Evolutionary conservation across 2,113 vertebrate species (phyloP).

Genomic region (Tamias sibiricus): DNA sequence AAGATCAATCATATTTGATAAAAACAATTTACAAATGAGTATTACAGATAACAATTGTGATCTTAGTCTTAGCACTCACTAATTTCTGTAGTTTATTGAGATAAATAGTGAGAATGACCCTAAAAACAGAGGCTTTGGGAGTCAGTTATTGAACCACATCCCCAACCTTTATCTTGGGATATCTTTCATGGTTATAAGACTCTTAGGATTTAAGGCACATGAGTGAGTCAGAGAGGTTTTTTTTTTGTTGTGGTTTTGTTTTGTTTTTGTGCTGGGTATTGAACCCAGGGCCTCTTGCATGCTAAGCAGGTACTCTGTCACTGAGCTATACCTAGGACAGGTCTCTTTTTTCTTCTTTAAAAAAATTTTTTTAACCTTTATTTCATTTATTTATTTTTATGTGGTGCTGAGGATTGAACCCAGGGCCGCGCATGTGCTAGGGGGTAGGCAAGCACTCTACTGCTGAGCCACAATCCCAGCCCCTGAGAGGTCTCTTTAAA

Average conservation of each 20-base stretch:
- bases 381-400: too few species aligned
- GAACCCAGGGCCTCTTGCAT: neutral
- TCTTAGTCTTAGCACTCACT: neutral
- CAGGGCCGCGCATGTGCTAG: too few species aligned
- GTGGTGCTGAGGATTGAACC: too few species aligned
- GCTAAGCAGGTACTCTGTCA: neutral
- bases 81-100: conserved; percentile 16
- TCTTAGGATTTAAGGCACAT: neutral
- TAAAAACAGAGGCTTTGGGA: neutral
- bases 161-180: too few species aligned
- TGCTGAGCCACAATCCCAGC: too few species aligned
- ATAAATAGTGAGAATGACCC: neutral
- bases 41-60: neutral
- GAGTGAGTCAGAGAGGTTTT: neutral
- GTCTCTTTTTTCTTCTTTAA: too few species aligned
- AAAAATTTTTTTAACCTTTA: too few species aligned
- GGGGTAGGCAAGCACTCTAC: too few species aligned
- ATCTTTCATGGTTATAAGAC: neutral
- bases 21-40: conserved; percentile 31
- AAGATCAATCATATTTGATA: neutral
- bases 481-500: neutral
- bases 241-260: too few species aligned
- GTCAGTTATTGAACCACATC: neutral
- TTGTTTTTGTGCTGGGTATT: neutral
- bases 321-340: too few species aligned